These are phyloP conservation scores for Aptenodytes patagonicus DNA, from an alignment of 2,113 vertebrate species.

Conservation along the genomic window DNA sequence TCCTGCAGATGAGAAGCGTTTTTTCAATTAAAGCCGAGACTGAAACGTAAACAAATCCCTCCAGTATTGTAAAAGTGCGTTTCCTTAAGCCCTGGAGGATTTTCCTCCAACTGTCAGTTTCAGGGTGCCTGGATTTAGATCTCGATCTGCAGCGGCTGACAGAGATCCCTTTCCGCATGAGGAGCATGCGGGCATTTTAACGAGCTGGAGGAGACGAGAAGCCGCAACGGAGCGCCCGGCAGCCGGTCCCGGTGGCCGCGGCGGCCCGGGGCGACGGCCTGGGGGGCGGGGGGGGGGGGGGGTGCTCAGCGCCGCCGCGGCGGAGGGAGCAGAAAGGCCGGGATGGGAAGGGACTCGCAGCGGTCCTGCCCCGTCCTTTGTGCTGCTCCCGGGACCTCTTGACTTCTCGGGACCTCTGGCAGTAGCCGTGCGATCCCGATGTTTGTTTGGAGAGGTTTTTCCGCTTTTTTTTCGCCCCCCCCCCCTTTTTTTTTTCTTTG, in stretches of 20 bases:
- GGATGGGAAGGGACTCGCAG: neutral
- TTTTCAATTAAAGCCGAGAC: constrained; percentile 28
- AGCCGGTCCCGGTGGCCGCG: neutral
- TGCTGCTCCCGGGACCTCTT: constrained; percentile 39
- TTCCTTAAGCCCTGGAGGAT: constrained; percentile 55
- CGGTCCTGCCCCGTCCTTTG: neutral
- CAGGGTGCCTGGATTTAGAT: constrained; percentile 33
- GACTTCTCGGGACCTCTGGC: constrained; percentile 56
- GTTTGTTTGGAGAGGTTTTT: constrained; percentile 74
- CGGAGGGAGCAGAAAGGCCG: neutral
- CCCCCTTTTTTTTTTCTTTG: neutral
- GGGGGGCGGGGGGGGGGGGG: too few species aligned
- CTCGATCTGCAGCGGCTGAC: neutral
- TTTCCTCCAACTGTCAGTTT: constrained; percentile 12
- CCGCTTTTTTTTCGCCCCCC: neutral
- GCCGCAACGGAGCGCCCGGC: neutral
- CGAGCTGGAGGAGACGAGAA: neutral
- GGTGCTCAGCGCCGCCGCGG: neutral
- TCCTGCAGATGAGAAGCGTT: constrained; percentile 5
- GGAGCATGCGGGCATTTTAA: neutral
- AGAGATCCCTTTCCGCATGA: constrained; percentile 12
- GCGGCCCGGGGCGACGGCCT: neutral
- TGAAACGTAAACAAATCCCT: constrained; percentile 52
- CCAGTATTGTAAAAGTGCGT: constrained; percentile 46
- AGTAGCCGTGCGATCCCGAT: constrained; percentile 52